A percentile compares a stretch with the other conserved stretches of the same genome.
These are phyloP conservation scores for Seriola dumerili DNA, from an alignment of 2,113 vertebrate species.

Conservation along the genomic window DNA sequence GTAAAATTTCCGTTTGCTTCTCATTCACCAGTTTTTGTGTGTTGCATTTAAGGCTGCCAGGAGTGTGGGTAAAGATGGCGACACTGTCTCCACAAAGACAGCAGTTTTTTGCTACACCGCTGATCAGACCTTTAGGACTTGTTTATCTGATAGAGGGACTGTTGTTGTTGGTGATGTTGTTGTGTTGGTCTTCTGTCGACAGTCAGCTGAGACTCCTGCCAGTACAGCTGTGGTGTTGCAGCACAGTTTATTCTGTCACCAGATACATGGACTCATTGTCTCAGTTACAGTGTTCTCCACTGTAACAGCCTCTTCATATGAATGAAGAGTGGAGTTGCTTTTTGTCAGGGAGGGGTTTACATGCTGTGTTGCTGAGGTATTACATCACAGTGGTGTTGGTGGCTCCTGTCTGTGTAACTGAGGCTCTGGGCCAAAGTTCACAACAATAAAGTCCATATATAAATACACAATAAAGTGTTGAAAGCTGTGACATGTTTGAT, in stretches of 20 bases:
- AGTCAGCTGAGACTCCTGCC: neutral
- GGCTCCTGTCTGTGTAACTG: neutral
- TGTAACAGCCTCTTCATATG: no score
- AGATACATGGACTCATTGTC: neutral
- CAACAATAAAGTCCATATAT: slow-evolving; percentile 17
- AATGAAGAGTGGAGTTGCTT: no score
- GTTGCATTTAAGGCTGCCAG: no score
- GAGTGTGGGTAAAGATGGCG: no score
- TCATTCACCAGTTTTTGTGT: no score
- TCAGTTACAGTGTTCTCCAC: neutral
- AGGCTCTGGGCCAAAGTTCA: slow-evolving; percentile 45
- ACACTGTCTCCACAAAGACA: no score
- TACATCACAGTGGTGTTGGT: slow-evolving; percentile 16
- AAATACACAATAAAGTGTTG: neutral
- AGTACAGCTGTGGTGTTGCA: slow-evolving; percentile 3
- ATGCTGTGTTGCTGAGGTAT: neutral
- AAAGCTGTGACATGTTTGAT: neutral
- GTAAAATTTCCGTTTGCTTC: no score
- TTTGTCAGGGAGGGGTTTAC: neutral
- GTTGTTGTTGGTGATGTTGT: no score
- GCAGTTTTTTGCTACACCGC: no score
- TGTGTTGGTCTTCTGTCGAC: neutral
- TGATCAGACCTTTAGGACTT: no score
- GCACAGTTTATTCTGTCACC: neutral
- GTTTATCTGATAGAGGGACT: no score